These are phyloP conservation scores for Leptinotarsa texana DNA, from an alignment of 1,140 invertebrate genomes.

Conservation along the genomic window DNA sequence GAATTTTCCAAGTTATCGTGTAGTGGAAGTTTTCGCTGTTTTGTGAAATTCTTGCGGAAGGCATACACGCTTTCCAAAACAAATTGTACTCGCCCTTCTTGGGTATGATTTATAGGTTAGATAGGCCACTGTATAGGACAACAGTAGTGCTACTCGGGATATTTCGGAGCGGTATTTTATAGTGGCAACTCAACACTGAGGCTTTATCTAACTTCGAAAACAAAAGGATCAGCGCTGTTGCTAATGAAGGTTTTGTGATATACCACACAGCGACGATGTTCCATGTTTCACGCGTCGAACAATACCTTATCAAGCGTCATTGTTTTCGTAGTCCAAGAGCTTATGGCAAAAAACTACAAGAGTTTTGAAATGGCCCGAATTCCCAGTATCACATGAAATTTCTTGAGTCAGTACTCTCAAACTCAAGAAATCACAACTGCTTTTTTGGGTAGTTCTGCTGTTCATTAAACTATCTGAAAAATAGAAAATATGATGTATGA, in stretches of 20 bases:
- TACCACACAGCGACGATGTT: not conserved
- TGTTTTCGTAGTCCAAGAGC: not conserved
- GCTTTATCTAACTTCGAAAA: not conserved
- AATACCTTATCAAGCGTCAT: not conserved
- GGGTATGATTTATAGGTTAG: not conserved
- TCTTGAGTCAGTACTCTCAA: too few relatives aligned
- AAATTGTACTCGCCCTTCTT: not conserved
- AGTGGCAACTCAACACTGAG: not conserved
- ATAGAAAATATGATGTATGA: too few relatives aligned
- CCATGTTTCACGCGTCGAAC: not conserved
- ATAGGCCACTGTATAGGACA: not conserved
- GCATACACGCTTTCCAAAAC: not conserved
- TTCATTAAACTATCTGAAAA: too few relatives aligned
- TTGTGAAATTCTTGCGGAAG: not conserved
- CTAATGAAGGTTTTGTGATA: conserved; percentile 12
- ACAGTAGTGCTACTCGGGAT: not conserved
- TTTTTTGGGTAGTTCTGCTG: too few relatives aligned
- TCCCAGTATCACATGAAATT: too few relatives aligned
- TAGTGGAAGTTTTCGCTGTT: not conserved
- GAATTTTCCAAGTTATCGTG: not conserved
- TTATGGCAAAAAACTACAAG: too few relatives aligned
- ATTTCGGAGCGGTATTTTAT: not conserved
- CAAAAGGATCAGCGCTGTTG: conserved; percentile 2
- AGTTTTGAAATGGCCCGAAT: too few relatives aligned
- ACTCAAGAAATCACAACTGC: too few relatives aligned